Conservation (phyloP, 2,888 invertebrate species). For the Melangyna quadrimaculata region DNA sequence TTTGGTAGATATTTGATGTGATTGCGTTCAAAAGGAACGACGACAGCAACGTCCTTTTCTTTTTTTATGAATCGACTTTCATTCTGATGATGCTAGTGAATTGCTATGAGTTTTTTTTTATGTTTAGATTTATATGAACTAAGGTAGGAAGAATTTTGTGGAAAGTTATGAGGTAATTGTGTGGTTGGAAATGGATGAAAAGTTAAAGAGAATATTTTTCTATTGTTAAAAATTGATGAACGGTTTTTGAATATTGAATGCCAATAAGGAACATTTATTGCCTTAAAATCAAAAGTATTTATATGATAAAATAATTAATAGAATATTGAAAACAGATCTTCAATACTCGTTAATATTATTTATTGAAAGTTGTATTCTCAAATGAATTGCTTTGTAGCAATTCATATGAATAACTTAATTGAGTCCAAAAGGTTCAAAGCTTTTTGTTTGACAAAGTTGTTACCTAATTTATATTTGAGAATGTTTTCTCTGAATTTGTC, state of each 20-base stretch:
- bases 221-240: not conserved
- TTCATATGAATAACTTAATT: too few species aligned
- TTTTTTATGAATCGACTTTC: not conserved
- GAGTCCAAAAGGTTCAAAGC: too few species aligned
- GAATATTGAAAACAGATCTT: too few species aligned
- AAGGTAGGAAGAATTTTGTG: not conserved
- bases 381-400: too few species aligned
- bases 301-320: too few species aligned
- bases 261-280: not conserved
- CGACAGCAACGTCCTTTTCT: not conserved
- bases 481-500: too few species aligned
- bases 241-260: not conserved
- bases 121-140: not conserved
- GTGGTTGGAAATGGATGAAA: not conserved
- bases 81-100: constrained; percentile 3
- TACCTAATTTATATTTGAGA: too few species aligned
- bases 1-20: constrained; percentile 10
- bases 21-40: constrained; percentile 1
- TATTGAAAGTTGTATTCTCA: too few species aligned
- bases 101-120: not conserved
- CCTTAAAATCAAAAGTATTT: not conserved
- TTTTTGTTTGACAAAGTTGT: too few species aligned
- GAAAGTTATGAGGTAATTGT: constrained; percentile 18
- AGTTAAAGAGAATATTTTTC: constrained; percentile 8
- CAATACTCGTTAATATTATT: too few species aligned